phyloP scores from a whole-genome alignment of 2,113 vertebrate genomes.

The Xenus cinereus region DNA sequence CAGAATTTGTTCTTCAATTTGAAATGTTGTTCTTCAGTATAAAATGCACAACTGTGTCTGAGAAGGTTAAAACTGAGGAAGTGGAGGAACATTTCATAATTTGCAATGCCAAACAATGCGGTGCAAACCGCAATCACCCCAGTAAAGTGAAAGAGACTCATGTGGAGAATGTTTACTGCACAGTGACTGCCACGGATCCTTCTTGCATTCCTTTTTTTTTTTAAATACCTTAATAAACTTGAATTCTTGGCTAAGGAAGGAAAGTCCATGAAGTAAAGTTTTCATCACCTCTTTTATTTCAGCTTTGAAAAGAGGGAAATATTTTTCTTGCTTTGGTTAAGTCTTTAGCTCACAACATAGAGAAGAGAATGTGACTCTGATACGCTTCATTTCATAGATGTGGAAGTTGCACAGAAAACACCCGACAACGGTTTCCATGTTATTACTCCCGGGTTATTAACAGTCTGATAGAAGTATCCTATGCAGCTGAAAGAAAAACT shows the following conservation, averaged over 20 bases:
- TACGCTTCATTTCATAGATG: neutral
- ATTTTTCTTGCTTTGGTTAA: neutral
- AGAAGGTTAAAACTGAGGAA: conserved; percentile 5
- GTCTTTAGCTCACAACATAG: neutral
- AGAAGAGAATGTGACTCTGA: neutral
- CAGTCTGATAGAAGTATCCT: neutral
- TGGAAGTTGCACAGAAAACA: neutral
- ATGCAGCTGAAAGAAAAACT: conserved; percentile 6
- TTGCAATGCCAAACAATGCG: neutral
- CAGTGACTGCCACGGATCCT: neutral
- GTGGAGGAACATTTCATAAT: neutral
- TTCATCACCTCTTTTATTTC: neutral
- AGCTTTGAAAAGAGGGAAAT: neutral
- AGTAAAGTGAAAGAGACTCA: neutral
- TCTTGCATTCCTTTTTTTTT: neutral
- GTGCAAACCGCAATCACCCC: neutral
- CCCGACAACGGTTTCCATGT: neutral
- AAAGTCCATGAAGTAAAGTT: neutral
- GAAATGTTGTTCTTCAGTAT: neutral
- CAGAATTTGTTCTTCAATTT: neutral
- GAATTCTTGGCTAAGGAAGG: neutral
- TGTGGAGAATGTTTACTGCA: neutral
- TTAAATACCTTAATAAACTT: neutral
- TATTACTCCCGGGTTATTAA: neutral
- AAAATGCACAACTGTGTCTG: neutral